Percentiles rank a stretch among this genome's conserved stretches.
These are phyloP conservation scores for Enteromius unitaeniatus DNA, from an alignment of 2,797 vertebrate species.

Conservation along the genomic window DNA sequence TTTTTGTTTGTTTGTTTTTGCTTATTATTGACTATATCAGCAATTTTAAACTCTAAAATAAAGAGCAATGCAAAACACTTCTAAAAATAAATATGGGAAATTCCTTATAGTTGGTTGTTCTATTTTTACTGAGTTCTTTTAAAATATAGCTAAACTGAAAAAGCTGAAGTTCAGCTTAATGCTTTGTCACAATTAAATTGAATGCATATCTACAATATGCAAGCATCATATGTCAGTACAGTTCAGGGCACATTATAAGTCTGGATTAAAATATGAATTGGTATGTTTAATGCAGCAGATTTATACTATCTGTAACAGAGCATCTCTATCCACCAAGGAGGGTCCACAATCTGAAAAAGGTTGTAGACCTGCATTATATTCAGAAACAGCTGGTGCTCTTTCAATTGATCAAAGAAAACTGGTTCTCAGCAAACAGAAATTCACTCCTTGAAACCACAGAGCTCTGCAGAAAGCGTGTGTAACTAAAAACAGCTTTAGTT, in stretches of 20 bases:
- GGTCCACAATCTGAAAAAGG: background rate
- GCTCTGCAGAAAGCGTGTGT: background rate
- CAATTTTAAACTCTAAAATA: too few species aligned
- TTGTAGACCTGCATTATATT: constrained; percentile 18
- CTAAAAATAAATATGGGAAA: background rate
- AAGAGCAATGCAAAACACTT: background rate
- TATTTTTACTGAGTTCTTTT: background rate
- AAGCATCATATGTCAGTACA: background rate
- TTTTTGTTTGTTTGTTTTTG: too few species aligned
- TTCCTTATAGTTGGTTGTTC: too few species aligned
- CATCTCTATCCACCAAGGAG: background rate
- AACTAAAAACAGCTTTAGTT: constrained; percentile 34
- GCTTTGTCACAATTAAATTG: background rate
- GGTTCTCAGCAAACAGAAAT: constrained; percentile 24
- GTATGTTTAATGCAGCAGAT: background rate
- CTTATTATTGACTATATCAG: too few species aligned
- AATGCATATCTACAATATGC: background rate
- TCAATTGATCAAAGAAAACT: constrained; percentile 4
- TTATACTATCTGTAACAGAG: background rate
- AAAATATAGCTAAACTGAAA: background rate
- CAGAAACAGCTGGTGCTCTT: constrained; percentile 9
- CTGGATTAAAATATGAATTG: background rate
- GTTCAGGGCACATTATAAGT: background rate
- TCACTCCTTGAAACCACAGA: constrained; percentile 2
- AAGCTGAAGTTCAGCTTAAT: background rate